Base-by-base conservation (phyloP, 37 sponge, comb jelly and placozoan genomes). In the Beroe ovata region DNA sequence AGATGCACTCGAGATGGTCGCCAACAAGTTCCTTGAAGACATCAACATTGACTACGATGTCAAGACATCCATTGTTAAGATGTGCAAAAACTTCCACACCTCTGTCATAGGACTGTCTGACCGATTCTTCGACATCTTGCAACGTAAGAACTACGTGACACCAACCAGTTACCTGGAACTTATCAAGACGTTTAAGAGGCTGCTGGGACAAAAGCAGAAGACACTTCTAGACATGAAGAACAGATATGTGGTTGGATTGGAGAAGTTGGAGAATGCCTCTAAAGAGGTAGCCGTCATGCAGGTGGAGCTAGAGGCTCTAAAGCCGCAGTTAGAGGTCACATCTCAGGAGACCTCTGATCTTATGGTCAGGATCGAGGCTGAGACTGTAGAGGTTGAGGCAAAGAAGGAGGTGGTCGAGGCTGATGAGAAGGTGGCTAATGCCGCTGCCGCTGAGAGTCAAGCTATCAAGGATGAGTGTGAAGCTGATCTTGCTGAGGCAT, bases 1-100 rank as follows among this genome's bases (percentile, higher is more conserved):
- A 19, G 99, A 97, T 91, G 99, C 99, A 0, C 95, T 97, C 38
- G 99, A 97, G 90, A 95, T 95, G 99, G 99, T 97, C 25, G 99
- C 99, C 36, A 97, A 94, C 71, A 97, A 94, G 94, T 97, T 97
- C 90, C 90, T 97, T 38, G 99, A 97, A 59, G 99, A 97, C 0
- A 63, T 94, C 23, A 94, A 95, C 60, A 90, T 97, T 90, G 95
- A 93, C 60, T 91, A 91, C 0, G 88, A 92, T 8, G 90, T 94
- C 63, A 91, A 94, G 41, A 60, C 47, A 0, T 91, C 91, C 16
- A 93, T 94, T 90, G 99, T 97, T 25, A 89, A 81, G 88, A 92
- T 97, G 93, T 97, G 99, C 90, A 94, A 97, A 90, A 88, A 94
- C 64, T 95, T 97, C 81, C 99, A 97, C 88, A 94, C 93, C 88